Conservation (phyloP, 2,113 vertebrate genomes). For the Ranitomeya variabilis region DNA sequence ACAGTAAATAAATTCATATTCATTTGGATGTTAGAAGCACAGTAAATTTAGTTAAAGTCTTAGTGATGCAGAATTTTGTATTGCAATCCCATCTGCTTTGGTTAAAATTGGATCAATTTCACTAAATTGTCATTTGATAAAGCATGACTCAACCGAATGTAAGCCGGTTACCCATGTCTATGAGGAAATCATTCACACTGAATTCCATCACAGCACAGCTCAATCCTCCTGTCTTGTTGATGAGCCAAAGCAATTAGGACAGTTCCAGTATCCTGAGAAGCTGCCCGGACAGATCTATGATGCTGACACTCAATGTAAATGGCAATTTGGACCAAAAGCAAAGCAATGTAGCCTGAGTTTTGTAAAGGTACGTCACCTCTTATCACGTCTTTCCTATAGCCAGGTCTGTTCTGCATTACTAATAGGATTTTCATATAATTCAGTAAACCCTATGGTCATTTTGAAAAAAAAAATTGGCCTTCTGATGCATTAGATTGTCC, state of each 20-base stretch:
- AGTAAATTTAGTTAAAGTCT: not conserved
- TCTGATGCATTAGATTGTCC: not conserved
- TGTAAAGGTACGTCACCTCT: conserved; percentile 81
- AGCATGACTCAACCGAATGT: conserved; percentile 3
- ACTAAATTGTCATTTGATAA: conserved; percentile 22
- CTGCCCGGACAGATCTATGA: conserved; percentile 98
- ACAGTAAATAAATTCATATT: not conserved
- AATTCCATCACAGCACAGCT: conserved; percentile 83
- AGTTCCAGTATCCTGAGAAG: conserved; percentile 92
- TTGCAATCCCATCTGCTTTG: not conserved
- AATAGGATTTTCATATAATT: not conserved
- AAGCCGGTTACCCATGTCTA: conserved; percentile 11
- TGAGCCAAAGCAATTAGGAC: conserved; percentile 91
- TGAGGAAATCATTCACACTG: conserved; percentile 56
- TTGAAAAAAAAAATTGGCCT: not conserved
- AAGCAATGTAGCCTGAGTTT: conserved; percentile 93
- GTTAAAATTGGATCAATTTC: conserved; percentile 7
- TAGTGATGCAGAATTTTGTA: not conserved
- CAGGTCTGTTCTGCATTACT: not conserved
- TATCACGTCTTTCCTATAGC: not conserved
- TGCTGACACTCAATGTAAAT: conserved; percentile 97
- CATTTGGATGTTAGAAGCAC: not conserved
- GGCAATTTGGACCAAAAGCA: conserved; percentile 96
- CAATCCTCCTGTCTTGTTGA: conserved; percentile 97
- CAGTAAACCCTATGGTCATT: not conserved